Conservation (phyloP, 2,113 vertebrate species). For the Cheilinus undulatus region DNA sequence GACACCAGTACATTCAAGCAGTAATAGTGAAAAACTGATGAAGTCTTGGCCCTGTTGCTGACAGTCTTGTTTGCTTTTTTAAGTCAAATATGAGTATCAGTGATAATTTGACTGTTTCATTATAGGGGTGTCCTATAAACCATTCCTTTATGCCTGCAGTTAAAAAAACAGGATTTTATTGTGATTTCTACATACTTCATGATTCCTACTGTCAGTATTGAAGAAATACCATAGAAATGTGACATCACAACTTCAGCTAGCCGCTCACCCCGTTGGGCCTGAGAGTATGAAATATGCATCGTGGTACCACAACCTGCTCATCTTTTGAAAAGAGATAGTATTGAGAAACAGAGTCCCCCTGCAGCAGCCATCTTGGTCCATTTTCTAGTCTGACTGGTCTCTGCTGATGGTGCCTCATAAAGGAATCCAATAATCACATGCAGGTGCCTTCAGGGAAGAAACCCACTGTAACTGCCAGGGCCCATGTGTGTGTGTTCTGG, state of each 20-base stretch:
- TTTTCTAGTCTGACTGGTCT: conserved; percentile 73
- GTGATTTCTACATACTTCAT: conserved; percentile 2
- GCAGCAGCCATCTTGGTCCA: conserved; percentile 66
- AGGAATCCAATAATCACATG: conserved; percentile 78
- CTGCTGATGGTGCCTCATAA: conserved; percentile 74
- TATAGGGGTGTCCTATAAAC: background rate
- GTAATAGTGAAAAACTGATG: no score
- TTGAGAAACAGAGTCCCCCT: conserved; percentile 56
- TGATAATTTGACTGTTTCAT: no score
- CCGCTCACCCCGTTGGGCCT: conserved; percentile 7
- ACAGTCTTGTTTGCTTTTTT: no score
- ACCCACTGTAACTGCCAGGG: conserved; percentile 13
- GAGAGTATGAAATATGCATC: conserved; percentile 61
- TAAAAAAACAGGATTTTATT: background rate
- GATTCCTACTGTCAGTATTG: conserved; percentile 1
- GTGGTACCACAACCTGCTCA: conserved; percentile 42
- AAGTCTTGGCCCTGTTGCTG: no score
- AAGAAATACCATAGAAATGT: conserved; percentile 23
- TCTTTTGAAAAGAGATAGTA: conserved; percentile 63
- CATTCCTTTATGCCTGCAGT: background rate
- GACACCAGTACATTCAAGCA: no score
- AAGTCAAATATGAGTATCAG: no score
- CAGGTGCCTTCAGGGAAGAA: conserved; percentile 72
- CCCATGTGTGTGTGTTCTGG: conserved; percentile 20
- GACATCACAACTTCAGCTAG: conserved; percentile 20